phyloP scores from a whole-genome alignment of 2,888 invertebrate species.

The Leucoma salicis region DNA sequence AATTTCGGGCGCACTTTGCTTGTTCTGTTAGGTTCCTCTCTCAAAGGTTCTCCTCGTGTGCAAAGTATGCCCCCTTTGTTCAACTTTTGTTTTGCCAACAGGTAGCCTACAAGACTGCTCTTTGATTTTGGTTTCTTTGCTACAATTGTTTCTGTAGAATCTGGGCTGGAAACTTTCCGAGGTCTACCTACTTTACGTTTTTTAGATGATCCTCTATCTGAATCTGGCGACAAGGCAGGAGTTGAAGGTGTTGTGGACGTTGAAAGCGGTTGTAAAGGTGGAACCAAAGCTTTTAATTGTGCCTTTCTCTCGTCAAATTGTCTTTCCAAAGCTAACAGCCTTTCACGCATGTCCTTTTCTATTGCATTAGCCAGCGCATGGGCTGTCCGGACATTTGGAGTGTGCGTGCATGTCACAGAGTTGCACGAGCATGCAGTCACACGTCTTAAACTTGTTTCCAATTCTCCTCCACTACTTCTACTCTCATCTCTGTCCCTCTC shows the following conservation, averaged over 20 bases:
- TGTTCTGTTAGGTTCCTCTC: conserved; percentile 69
- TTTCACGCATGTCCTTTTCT: conserved; percentile 91
- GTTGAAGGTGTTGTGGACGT: conserved; percentile 71
- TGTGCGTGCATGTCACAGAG: conserved; percentile 50
- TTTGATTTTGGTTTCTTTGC: conserved; percentile 90
- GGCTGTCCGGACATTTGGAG: conserved; percentile 68
- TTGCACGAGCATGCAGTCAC: conserved; percentile 69
- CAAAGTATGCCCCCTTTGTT: conserved; percentile 70
- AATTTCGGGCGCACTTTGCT: conserved; percentile 87
- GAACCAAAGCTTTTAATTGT: conserved; percentile 88
- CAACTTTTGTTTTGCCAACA: conserved; percentile 85
- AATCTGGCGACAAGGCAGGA: conserved; percentile 72
- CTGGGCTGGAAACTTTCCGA: conserved; percentile 85
- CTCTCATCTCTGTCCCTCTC: conserved; percentile 60
- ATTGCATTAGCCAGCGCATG: conserved; percentile 86
- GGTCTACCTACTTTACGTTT: conserved; percentile 93
- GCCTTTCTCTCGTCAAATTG: conserved; percentile 92
- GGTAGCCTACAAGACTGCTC: conserved; percentile 84
- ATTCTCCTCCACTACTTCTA: conserved; percentile 56
- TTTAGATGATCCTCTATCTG: conserved; percentile 83
- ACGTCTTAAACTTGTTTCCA: conserved; percentile 67
- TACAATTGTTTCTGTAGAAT: conserved; percentile 90
- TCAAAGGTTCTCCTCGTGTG: conserved; percentile 77
- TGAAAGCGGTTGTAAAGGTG: conserved; percentile 70
- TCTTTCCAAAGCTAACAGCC: conserved; percentile 90